A percentile compares a stretch with the other conserved stretches of the same genome.
These are phyloP conservation scores for Lumbricus terrestris DNA, from an alignment of 2,888 invertebrate species.

Conservation along the genomic window DNA sequence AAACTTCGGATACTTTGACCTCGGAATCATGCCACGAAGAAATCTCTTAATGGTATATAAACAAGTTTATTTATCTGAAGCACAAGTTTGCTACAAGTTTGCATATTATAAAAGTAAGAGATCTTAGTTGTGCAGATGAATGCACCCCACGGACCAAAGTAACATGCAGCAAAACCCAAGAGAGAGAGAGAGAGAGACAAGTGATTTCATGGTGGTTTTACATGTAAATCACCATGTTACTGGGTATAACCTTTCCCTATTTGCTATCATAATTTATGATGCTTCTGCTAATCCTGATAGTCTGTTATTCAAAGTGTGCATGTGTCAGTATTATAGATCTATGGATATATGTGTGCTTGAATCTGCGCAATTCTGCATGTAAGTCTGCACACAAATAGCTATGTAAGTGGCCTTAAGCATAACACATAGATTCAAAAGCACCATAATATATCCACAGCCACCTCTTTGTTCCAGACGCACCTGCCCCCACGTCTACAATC, in stretches of 20 bases:
- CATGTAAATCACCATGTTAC: no score
- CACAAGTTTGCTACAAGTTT: no score
- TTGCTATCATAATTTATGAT: no score
- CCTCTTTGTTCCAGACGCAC: constrained; percentile 3
- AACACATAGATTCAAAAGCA: not conserved
- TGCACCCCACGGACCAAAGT: not conserved
- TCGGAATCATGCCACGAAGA: not conserved
- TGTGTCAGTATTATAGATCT: not conserved
- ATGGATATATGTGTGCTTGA: not conserved
- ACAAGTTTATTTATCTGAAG: not conserved
- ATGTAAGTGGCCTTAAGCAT: not conserved
- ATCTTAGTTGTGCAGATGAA: not conserved
- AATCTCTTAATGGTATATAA: not conserved
- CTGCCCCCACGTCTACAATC: not conserved
- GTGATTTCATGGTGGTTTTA: no score
- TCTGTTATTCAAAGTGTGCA: not conserved
- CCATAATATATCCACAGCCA: not conserved
- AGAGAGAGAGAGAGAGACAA: no score
- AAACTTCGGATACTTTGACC: not conserved
- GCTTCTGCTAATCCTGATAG: no score
- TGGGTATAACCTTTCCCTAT: no score
- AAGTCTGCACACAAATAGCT: not conserved
- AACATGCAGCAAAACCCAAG: no score
- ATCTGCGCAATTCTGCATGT: not conserved
- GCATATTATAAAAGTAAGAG: no score